These are phyloP conservation scores for Hesperia comma DNA, from an alignment of 2,888 invertebrate species.

Conservation along the genomic window DNA sequence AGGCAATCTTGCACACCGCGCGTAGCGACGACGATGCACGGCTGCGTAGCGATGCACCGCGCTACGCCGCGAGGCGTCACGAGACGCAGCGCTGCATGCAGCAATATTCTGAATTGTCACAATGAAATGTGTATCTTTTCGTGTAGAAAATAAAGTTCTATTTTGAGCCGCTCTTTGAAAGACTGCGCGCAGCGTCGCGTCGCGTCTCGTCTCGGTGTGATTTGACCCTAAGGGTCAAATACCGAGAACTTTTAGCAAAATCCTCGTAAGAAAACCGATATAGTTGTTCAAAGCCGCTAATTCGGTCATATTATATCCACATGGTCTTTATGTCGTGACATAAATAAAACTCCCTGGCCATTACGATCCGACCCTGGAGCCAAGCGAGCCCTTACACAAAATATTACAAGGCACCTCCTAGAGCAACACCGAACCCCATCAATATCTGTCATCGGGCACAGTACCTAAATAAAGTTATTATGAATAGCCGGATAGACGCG, in stretches of 20 bases:
- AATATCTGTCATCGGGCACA: slow-evolving; percentile 78
- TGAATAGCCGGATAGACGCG: slow-evolving; percentile 62
- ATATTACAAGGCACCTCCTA: slow-evolving; percentile 62
- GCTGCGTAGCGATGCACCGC: too few relatives aligned
- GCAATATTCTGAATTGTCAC: too few relatives aligned
- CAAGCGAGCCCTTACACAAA: slow-evolving; percentile 57
- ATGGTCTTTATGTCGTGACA: slow-evolving; percentile 70
- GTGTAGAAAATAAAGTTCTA: too few relatives aligned
- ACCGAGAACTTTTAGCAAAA: neutral
- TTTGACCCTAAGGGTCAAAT: too few relatives aligned
- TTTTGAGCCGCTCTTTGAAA: too few relatives aligned
- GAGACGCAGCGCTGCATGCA: too few relatives aligned
- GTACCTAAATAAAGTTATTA: slow-evolving; percentile 77
- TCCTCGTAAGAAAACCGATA: slow-evolving; percentile 35
- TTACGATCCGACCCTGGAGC: slow-evolving; percentile 55
- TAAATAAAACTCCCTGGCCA: slow-evolving; percentile 71
- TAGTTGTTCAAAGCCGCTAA: slow-evolving; percentile 61
- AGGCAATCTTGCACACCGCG: too few relatives aligned
- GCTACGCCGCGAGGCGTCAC: too few relatives aligned
- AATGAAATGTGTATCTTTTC: too few relatives aligned
- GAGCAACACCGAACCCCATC: slow-evolving; percentile 65
- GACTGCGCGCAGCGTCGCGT: too few relatives aligned
- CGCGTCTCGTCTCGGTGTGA: too few relatives aligned
- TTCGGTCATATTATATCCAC: slow-evolving; percentile 65
- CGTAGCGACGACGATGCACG: too few relatives aligned